Conservation (phyloP, 2,797 vertebrate species). For the Distichodus sexfasciatus region DNA sequence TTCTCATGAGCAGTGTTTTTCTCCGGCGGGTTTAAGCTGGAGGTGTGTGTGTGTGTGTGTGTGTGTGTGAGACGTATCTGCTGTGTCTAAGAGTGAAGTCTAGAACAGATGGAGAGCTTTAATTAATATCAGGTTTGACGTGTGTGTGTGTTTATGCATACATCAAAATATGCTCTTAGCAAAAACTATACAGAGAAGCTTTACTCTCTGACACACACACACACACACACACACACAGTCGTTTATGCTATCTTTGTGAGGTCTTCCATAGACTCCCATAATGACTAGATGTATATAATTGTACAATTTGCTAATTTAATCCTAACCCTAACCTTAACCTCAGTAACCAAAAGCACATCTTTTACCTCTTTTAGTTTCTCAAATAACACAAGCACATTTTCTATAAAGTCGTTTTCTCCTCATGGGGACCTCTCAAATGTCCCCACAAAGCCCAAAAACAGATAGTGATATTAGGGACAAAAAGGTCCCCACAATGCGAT, state of each 20-base stretch:
- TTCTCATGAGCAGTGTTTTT: constrained; percentile 46
- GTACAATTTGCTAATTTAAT: too few species aligned
- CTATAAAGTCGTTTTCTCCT: too few species aligned
- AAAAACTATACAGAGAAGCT: constrained; percentile 20
- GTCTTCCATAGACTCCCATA: background rate
- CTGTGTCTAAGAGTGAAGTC: background rate
- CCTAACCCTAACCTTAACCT: too few species aligned
- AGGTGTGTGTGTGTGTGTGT: too few species aligned
- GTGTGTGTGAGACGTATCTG: constrained; percentile 11
- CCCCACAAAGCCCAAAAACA: too few species aligned
- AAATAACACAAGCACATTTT: too few species aligned
- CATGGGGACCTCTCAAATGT: too few species aligned
- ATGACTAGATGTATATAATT: background rate
- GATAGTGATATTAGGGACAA: too few species aligned
- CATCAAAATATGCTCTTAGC: constrained; percentile 32
- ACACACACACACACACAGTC: constrained; percentile 1
- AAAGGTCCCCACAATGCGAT: too few species aligned
- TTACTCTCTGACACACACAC: background rate
- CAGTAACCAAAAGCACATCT: too few species aligned
- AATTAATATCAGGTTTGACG: constrained; percentile 24
- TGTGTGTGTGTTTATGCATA: constrained; percentile 33
- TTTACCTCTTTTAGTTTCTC: too few species aligned
- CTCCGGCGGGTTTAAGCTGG: constrained; percentile 22
- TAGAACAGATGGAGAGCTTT: constrained; percentile 47
- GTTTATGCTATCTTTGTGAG: too few species aligned